phyloP scores from a whole-genome alignment of 2,888 invertebrate genomes.

The Oxystoma pomonae region DNA sequence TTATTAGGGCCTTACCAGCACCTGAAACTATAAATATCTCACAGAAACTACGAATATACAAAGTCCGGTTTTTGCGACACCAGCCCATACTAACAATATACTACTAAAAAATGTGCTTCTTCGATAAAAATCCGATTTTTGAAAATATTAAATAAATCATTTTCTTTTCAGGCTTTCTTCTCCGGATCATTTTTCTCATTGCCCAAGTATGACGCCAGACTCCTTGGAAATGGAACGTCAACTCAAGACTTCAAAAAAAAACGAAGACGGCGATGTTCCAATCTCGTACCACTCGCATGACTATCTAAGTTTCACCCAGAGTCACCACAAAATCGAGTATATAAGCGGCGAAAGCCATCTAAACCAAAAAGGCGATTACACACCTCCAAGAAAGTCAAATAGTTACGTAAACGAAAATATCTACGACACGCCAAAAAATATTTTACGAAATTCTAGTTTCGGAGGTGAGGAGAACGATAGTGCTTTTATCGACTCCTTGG shows the following conservation, averaged over 20 bases:
- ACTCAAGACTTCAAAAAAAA: constrained; percentile 3
- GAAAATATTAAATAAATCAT: no score
- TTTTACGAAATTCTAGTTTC: background rate
- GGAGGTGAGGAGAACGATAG: constrained; percentile 25
- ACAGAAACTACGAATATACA: no score
- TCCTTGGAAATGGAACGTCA: constrained; percentile 38
- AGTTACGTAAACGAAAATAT: background rate
- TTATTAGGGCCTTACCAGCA: no score
- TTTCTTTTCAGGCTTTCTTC: constrained; percentile 15
- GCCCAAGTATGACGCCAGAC: constrained; percentile 42
- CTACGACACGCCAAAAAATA: background rate
- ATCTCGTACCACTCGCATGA: constrained; percentile 19
- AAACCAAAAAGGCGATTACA: background rate
- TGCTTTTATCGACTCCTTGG: constrained; percentile 38
- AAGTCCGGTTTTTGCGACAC: no score
- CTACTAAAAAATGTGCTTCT: no score
- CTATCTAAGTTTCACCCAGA: constrained; percentile 12
- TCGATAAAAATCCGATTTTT: no score
- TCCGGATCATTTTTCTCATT: constrained; percentile 15
- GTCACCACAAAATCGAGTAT: constrained; percentile 14
- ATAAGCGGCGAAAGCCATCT: background rate
- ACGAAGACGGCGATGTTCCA: constrained; percentile 15
- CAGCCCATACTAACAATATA: no score
- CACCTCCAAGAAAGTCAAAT: background rate
- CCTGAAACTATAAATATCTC: no score